Evolutionary conservation across 2,113 vertebrate species (phyloP), one percentile per base, ranked within the genome.

Genomic region (Nothobranchius kuhntae): DNA sequence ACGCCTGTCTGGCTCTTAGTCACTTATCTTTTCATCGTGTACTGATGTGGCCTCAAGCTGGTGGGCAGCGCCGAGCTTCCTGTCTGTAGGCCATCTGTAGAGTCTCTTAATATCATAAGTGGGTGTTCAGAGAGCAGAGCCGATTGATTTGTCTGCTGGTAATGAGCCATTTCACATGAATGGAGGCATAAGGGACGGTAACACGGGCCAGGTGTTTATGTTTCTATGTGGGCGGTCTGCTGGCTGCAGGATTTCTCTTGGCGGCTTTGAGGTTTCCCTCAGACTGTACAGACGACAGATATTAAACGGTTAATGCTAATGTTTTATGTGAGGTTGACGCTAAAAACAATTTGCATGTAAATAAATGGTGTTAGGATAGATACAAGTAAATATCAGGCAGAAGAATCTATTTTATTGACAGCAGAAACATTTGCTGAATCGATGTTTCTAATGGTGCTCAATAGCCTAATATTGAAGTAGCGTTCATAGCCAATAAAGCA

Each of bases 71-170:
- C 70, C 6, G 26, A 63, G 68, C 63, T 78, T 73, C 62, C 58
- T 76, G 75, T 63, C 80, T 73, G 80, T 77, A 73, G 82, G 78
- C 65, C 83, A 83, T 84, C 80, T 87, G 85, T 82, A 77, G 86
- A 89, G 86, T 84, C 85, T 88, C 89, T 89, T 78, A 84, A 87
- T 89, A 88, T 91, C 86, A 85, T 78, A 80, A 89, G 89, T 90
- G 89, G 87, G 83, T 87, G 89, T 88, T 86, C 82, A 78, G 77
- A 88, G 81, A 89, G 85, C 87, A 84, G 78, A 81, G 86, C 80
- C 87, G 90, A 92, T 91, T 91, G 88, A 90, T 91, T 86, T 90
- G 87, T 90, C 89, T 92, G 83, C 86, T 86, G 84, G 84, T 91
- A 88, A 92, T 82, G 86, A 91, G 86, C 81, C 88, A 87, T 87